Conservation (phyloP, 2,113 vertebrate species). For the Phrynosoma blainvillii region DNA sequence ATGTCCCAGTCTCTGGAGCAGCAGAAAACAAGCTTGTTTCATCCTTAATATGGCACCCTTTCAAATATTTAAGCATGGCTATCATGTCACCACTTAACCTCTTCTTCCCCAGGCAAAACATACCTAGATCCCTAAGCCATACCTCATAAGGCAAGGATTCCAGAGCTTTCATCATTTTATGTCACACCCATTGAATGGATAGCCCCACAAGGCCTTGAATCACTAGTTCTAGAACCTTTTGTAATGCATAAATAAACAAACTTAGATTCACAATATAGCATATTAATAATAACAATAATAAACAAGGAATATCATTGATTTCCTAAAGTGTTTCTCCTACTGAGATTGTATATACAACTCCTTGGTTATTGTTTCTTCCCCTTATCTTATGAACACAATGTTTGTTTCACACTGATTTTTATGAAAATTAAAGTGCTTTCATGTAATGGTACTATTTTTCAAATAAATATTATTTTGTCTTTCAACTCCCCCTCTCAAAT, state of each 20-base stretch:
- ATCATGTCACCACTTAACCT: too few species aligned
- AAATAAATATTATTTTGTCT: conserved; percentile 26
- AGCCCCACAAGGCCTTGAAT: background rate
- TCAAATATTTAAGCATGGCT: too few species aligned
- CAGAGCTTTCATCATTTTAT: background rate
- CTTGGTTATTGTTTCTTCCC: fast-evolving
- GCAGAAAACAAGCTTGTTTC: too few species aligned
- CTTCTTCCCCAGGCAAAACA: too few species aligned
- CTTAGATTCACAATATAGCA: background rate
- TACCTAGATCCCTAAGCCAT: too few species aligned
- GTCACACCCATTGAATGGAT: background rate
- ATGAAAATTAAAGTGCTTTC: background rate
- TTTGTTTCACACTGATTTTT: background rate
- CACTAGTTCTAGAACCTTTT: background rate
- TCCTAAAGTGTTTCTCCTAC: background rate
- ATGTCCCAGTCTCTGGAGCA: too few species aligned
- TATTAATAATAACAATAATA: background rate
- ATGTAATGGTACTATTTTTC: conserved; percentile 6
- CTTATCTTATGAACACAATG: background rate
- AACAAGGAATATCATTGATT: background rate
- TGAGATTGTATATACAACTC: background rate
- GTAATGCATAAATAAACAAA: background rate
- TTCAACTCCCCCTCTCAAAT: background rate
- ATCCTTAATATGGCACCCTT: too few species aligned
- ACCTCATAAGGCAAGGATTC: too few species aligned